phyloP scores from a whole-genome alignment of 2,113 vertebrate species.

The Rhabdornis inornatus region DNA sequence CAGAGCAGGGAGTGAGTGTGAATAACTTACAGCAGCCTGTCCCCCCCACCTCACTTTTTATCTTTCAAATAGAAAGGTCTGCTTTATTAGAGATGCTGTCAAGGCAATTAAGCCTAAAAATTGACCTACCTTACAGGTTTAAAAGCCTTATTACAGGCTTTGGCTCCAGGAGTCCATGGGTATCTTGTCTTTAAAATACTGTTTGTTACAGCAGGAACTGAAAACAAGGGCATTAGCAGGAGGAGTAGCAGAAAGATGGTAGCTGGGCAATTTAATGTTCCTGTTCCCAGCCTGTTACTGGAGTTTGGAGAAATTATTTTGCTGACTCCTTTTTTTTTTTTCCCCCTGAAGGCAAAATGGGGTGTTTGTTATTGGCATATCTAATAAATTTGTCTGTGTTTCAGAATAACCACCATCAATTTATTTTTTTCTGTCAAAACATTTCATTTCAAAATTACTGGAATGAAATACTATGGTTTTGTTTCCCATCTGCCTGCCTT shows the following conservation, averaged over 20 bases:
- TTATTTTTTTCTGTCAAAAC: background rate
- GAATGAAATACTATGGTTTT: background rate
- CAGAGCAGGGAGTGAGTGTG: background rate
- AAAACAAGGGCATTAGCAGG: background rate
- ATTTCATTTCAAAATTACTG: background rate
- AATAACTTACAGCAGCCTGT: background rate
- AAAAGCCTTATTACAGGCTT: conserved; percentile 33
- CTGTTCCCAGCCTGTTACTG: background rate
- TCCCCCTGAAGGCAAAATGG: background rate
- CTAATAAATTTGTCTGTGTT: background rate
- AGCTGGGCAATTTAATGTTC: background rate
- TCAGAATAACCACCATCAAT: background rate
- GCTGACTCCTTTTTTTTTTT: background rate
- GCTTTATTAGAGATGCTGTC: background rate
- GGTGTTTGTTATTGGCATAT: background rate
- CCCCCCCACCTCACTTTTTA: background rate
- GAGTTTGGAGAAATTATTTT: background rate
- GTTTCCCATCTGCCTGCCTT: conserved; percentile 24
- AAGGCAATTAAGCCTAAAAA: conserved; percentile 32
- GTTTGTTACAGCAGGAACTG: background rate
- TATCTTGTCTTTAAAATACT: conserved; percentile 23
- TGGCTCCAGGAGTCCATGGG: background rate
- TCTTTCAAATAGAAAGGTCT: background rate
- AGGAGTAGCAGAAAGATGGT: background rate
- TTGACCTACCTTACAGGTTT: conserved; percentile 5